Conservation (phyloP, 2,888 invertebrate genomes). For the Drosophila neotestacea region DNA sequence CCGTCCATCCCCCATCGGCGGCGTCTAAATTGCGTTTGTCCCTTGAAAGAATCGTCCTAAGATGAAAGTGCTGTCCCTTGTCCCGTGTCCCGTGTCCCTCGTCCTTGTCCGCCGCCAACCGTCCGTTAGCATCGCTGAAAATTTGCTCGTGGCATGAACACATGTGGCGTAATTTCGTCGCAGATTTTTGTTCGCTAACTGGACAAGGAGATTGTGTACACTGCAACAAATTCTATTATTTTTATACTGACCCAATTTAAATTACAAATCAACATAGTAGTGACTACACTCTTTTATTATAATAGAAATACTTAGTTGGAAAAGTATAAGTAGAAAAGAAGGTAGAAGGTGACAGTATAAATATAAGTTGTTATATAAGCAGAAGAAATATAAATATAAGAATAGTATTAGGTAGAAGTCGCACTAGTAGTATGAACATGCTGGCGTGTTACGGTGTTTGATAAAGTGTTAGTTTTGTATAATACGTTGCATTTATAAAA, state of each 20-base stretch:
- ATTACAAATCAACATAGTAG: too few species aligned
- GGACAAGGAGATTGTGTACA: constrained; percentile 78
- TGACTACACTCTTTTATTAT: not conserved
- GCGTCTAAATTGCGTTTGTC: constrained; percentile 78
- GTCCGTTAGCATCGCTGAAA: constrained; percentile 80
- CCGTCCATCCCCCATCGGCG: constrained; percentile 65
- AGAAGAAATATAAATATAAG: too few species aligned
- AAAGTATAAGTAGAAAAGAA: too few species aligned
- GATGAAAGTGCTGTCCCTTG: constrained; percentile 80
- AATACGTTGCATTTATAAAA: too few species aligned
- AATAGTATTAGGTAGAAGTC: too few species aligned
- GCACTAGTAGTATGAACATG: not conserved
- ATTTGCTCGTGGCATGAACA: constrained; percentile 82
- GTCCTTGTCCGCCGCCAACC: constrained; percentile 65
- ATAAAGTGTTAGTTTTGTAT: too few species aligned
- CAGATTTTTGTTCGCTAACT: constrained; percentile 81
- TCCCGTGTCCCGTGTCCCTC: constrained; percentile 51
- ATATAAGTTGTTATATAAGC: too few species aligned
- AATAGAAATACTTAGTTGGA: too few species aligned
- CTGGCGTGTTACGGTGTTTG: too few species aligned
- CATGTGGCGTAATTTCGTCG: constrained; percentile 83
- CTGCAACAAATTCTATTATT: constrained; percentile 33
- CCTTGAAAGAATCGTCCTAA: constrained; percentile 80
- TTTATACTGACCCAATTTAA: not conserved
- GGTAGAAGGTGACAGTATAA: too few species aligned